Evolutionary conservation across 2,113 vertebrate species (phyloP).

Genomic region (Gambusia affinis): DNA sequence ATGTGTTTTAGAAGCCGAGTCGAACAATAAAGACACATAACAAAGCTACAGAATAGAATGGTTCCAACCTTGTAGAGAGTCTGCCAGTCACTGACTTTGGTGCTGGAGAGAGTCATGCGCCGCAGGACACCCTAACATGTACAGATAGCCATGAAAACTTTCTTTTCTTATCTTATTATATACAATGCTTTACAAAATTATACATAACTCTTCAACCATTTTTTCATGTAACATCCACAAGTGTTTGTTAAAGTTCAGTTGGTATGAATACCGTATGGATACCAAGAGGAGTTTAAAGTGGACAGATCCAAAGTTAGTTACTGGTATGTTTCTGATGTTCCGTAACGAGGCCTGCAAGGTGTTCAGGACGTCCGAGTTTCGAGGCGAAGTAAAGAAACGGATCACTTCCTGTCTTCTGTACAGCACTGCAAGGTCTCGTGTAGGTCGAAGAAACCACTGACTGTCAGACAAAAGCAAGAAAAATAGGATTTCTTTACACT

Average conservation of each 20-base stretch:
- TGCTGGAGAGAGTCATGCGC: constrained; percentile 90
- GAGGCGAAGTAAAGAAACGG: constrained; percentile 88
- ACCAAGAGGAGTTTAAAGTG: background rate
- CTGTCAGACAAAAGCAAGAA: constrained; percentile 56
- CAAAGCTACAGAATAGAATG: background rate
- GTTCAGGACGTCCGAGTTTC: constrained; percentile 84
- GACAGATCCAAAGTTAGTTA: constrained; percentile 52
- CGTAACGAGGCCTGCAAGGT: constrained; percentile 88
- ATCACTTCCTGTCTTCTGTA: constrained; percentile 91
- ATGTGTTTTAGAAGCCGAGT: background rate
- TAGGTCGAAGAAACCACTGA: constrained; percentile 92
- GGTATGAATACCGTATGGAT: background rate
- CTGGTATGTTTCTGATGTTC: constrained; percentile 92
- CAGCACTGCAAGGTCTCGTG: constrained; percentile 83
- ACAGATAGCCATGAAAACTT: constrained; percentile 11
- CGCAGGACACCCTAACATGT: constrained; percentile 85
- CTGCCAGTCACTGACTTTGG: constrained; percentile 93
- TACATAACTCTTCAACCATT: background rate
- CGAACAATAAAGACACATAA: background rate
- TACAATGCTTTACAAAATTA: background rate
- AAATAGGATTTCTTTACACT: background rate
- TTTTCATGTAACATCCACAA: background rate
- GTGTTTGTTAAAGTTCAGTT: background rate
- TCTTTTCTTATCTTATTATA: background rate
- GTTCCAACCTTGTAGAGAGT: constrained; percentile 86